Conservation (phyloP, 2,888 invertebrate species). For the Phrixothrix hirtus region DNA sequence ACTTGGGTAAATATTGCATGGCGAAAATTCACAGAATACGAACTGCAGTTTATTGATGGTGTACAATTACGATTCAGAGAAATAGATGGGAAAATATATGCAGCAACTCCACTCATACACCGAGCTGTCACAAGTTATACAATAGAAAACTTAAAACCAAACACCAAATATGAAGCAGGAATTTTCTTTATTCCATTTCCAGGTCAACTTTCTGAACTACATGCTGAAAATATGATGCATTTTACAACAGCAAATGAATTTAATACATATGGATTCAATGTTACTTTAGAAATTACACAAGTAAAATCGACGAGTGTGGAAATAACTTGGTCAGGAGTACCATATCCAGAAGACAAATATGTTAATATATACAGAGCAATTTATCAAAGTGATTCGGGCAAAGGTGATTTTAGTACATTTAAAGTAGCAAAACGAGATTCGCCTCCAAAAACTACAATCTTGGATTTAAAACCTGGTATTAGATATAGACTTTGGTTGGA, state of each 20-base stretch:
- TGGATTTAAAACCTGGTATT: slow-evolving; percentile 75
- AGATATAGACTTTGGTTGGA: slow-evolving; percentile 89
- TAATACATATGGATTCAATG: slow-evolving; percentile 82
- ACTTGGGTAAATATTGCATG: slow-evolving; percentile 79
- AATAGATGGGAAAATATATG: slow-evolving; percentile 79
- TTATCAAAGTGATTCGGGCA: slow-evolving; percentile 74
- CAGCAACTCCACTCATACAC: slow-evolving; percentile 83
- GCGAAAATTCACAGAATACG: slow-evolving; percentile 80
- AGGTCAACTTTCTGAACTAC: slow-evolving; percentile 75
- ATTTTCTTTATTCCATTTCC: slow-evolving; percentile 83
- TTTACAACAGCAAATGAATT: slow-evolving; percentile 72
- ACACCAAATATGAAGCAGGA: slow-evolving; percentile 80
- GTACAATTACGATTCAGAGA: slow-evolving; percentile 86
- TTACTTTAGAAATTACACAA: slow-evolving; percentile 73
- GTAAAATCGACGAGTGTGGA: slow-evolving; percentile 79
- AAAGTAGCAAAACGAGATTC: slow-evolving; percentile 76
- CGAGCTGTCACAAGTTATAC: slow-evolving; percentile 77
- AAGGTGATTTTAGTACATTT: slow-evolving; percentile 73
- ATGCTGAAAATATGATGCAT: slow-evolving; percentile 70
- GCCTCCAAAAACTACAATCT: slow-evolving; percentile 67
- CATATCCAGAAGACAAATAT: slow-evolving; percentile 86
- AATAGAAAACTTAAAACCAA: slow-evolving; percentile 76
- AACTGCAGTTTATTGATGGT: slow-evolving; percentile 83
- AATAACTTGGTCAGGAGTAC: slow-evolving; percentile 82
- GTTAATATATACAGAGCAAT: slow-evolving; percentile 88